phyloP scores from a whole-genome alignment of 1,140 invertebrate species.

The Colletes gigas region DNA sequence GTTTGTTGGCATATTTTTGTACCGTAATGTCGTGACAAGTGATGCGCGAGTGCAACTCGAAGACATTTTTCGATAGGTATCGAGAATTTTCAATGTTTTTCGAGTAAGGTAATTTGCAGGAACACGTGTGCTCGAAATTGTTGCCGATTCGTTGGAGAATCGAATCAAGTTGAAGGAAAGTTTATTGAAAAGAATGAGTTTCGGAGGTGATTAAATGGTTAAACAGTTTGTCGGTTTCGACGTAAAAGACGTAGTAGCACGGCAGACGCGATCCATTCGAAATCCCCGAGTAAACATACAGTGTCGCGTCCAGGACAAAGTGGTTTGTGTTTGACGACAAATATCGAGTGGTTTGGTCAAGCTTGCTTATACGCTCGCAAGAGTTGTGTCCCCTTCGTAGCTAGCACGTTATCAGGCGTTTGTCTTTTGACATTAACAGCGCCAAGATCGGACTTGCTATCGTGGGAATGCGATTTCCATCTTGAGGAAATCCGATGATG shows the following conservation, averaged over 20 bases:
- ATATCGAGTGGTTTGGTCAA: constrained; percentile 42
- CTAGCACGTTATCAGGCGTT: not conserved
- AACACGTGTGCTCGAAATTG: not conserved
- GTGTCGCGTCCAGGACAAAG: constrained; percentile 29
- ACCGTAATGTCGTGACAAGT: not conserved
- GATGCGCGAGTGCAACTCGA: too few relatives aligned
- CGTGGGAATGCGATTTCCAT: constrained; percentile 38
- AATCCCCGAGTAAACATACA: constrained; percentile 52
- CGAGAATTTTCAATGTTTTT: not conserved
- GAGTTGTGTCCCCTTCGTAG: not conserved
- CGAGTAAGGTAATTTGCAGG: not conserved
- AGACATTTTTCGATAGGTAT: not conserved
- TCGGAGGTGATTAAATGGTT: constrained; percentile 6
- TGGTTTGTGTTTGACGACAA: constrained; percentile 65
- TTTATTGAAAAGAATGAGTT: not conserved
- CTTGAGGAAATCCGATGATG: constrained; percentile 11
- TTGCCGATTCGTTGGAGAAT: not conserved
- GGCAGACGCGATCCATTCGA: constrained; percentile 25
- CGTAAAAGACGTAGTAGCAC: not conserved
- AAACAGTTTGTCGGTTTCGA: not conserved
- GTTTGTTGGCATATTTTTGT: not conserved
- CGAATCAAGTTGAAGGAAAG: not conserved
- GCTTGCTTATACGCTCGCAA: not conserved
- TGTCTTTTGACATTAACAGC: not conserved
- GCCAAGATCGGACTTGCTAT: constrained; percentile 11